phyloP scores from a whole-genome alignment of 2,888 invertebrate genomes.

The Amphipyra tragopoginis region DNA sequence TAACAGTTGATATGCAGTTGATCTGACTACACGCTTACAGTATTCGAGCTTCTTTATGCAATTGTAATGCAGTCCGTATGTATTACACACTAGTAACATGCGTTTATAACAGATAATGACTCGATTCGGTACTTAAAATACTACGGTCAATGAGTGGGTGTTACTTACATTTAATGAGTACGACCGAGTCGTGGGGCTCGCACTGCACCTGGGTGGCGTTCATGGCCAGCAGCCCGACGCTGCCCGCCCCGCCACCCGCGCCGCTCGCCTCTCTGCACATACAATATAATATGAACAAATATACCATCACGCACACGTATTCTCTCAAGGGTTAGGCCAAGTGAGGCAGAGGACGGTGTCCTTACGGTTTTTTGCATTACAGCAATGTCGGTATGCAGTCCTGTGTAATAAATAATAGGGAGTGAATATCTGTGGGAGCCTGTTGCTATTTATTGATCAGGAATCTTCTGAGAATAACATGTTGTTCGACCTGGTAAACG shows the following conservation, averaged over 20 bases:
- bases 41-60: not conserved
- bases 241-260: slow-evolving; percentile 88
- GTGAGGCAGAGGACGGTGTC: not conserved
- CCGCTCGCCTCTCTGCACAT: slow-evolving; percentile 83
- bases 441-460: too few species aligned
- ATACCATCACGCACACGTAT: slow-evolving; percentile 17
- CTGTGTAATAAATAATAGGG: too few species aligned
- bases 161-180: slow-evolving; percentile 93
- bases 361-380: too few species aligned
- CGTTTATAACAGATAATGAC: not conserved
- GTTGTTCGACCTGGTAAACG: too few species aligned
- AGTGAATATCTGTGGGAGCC: too few species aligned
- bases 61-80: slow-evolving; percentile 3
- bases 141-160: slow-evolving; percentile 55
- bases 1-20: not conserved
- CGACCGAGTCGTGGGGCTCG: slow-evolving; percentile 92
- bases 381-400: too few species aligned
- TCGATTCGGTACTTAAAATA: slow-evolving; percentile 12
- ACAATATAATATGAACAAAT: slow-evolving; percentile 34
- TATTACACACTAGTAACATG: slow-evolving; percentile 2
- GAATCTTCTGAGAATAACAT: too few species aligned
- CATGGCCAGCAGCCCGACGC: slow-evolving; percentile 89
- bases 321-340: slow-evolving; percentile 20
- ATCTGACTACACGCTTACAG: not conserved
- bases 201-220: slow-evolving; percentile 92